Evolutionary conservation across 1,140 invertebrate genomes (phyloP), one percentile per base, ranked within the genome.

Genomic region (Microplitis mediator): DNA sequence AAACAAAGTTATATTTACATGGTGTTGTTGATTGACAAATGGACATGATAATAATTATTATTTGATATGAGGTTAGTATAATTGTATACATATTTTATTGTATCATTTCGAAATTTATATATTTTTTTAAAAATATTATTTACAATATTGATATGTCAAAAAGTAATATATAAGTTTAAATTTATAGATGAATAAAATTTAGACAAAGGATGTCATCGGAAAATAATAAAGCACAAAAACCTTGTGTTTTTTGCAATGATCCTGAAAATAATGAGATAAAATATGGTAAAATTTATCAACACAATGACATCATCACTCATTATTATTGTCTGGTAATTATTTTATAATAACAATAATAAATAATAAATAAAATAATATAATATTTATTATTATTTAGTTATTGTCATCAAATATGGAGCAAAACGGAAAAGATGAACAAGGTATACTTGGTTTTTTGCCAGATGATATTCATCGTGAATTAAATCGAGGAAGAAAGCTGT

Each of bases 361-460:
- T 52, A 1, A 13, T 31, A 11, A 32, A 35, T 11, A 61, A 23
- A 11, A 23, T 32, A 16, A 60, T 60, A 11, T 60, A 60, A 11
- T 31, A 8, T 32, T 60, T 31, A 31, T 60, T 13, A 5, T 36
- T 4, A 35, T 54, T 54, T 1, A 54, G 91, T 82, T 92, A 2
- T 88, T 92, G 72, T 89, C 91, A 0, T 90, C 90, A 54, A 91
- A 89, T 23, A 87, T 92, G 77, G 84, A 86, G 72, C 91, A 92
- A 75, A 88, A 87, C 75, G 91, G 91, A 4, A 81, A 82, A 16
- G 89, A 90, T 69, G 78, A 89, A 56, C 85, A 91, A 74, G 91
- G 91, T 1, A 91, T 92, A 72, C 80, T 91, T 50, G 91, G 91
- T 9, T 93, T 93, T 83, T 75, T 92, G 63, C 73, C 80, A 13